Percentiles rank a stretch among this genome's conserved stretches.
Conservation (phyloP, 2,888 invertebrate genomes). For the Rhodophaea formosa region DNA sequence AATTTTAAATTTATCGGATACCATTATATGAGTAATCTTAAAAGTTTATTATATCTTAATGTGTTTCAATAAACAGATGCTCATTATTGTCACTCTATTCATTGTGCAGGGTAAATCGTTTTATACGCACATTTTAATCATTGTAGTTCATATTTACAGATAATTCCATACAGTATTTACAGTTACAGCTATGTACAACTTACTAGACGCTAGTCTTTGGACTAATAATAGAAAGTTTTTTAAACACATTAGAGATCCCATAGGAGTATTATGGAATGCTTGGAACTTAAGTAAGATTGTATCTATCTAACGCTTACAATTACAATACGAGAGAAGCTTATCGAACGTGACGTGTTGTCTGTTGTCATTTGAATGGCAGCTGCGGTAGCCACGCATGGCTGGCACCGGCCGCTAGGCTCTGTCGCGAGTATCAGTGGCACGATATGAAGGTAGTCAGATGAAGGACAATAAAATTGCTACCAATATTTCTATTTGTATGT, state of each 20-base stretch:
- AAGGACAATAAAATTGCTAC: too few relatives aligned
- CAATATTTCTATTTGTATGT: too few relatives aligned
- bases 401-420: not conserved
- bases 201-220: slow-evolving; percentile 57
- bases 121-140: slow-evolving; percentile 5
- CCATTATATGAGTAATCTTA: slow-evolving; percentile 22
- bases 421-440: not conserved
- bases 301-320: slow-evolving; percentile 68
- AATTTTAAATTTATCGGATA: slow-evolving; percentile 13
- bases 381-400: too few relatives aligned
- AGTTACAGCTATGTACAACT: slow-evolving; percentile 57
- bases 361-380: not conserved
- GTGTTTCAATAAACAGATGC: slow-evolving; percentile 57
- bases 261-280: slow-evolving; percentile 76
- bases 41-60: slow-evolving; percentile 31
- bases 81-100: slow-evolving; percentile 71
- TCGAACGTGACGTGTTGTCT: slow-evolving; percentile 15
- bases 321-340: slow-evolving; percentile 62
- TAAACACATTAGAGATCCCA: slow-evolving; percentile 80
- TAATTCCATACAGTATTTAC: slow-evolving; percentile 49
- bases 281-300: slow-evolving; percentile 72
- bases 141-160: slow-evolving; percentile 58
- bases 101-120: slow-evolving; percentile 37
- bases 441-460: too few relatives aligned
- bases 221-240: slow-evolving; percentile 69